Conservation (phyloP, 1,140 invertebrate genomes). For the Heliothis subflexa region DNA sequence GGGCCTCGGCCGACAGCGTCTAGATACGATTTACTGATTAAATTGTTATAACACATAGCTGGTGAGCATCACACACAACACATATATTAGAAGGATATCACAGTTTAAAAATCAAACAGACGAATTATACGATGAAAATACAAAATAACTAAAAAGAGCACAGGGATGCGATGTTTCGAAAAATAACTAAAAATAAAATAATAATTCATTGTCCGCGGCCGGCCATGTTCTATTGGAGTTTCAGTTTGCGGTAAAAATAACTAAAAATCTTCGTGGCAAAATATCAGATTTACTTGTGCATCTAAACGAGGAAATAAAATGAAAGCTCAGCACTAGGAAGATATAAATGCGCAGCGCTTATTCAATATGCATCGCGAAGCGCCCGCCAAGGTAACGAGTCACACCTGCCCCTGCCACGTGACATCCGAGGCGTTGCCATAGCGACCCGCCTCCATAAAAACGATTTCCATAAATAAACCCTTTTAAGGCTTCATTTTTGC, state of each 20-base stretch:
- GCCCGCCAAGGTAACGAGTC: constrained; percentile 23
- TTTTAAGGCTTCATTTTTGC: constrained; percentile 28
- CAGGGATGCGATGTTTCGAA: background rate
- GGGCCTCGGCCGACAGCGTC: background rate
- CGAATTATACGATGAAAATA: no score
- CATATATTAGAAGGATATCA: no score
- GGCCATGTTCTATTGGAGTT: background rate
- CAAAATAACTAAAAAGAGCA: no score
- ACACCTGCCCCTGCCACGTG: constrained; percentile 33
- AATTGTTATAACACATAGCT: background rate
- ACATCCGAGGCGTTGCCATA: constrained; percentile 23
- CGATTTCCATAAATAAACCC: constrained; percentile 39
- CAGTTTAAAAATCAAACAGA: no score
- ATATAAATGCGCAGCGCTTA: constrained; percentile 39
- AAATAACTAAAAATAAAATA: background rate
- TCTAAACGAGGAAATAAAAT: constrained; percentile 37
- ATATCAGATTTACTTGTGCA: background rate
- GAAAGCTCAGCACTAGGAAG: constrained; percentile 13
- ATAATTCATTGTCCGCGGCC: background rate
- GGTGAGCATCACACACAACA: no score
- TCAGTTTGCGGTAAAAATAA: background rate
- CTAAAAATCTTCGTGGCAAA: background rate
- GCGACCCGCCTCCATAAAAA: constrained; percentile 25
- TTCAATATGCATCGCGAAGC: constrained; percentile 39
- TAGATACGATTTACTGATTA: background rate